Evolutionary conservation across 2,797 vertebrate species (phyloP).

Genomic region (Schizothorax lantsangensis): DNA sequence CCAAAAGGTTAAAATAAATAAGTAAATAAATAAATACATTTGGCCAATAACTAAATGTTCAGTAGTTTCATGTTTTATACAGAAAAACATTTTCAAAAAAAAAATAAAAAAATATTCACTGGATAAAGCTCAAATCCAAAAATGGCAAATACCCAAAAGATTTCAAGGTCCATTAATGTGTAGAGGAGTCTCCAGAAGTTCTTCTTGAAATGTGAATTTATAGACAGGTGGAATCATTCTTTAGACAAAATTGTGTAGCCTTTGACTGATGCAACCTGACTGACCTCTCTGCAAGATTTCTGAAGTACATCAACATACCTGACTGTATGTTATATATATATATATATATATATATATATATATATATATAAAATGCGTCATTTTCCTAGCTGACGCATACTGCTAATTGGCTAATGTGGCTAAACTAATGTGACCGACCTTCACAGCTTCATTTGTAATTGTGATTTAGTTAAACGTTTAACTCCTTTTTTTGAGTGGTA

Average conservation of each 20-base stretch:
- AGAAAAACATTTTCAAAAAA: not conserved
- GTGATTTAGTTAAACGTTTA: conserved; percentile 30
- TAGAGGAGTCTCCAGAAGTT: not conserved
- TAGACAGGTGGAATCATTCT: not conserved
- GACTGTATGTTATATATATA: no score
- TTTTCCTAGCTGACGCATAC: not conserved
- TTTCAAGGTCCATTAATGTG: no score
- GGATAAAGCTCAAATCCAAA: not conserved
- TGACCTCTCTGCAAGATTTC: not conserved
- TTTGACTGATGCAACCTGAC: not conserved
- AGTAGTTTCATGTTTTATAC: not conserved
- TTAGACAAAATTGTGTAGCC: not conserved
- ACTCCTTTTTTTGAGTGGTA: conserved; percentile 13
- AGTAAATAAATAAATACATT: not conserved
- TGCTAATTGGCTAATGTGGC: conserved; percentile 19
- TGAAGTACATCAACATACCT: not conserved
- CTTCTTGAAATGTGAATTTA: not conserved
- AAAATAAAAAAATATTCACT: not conserved
- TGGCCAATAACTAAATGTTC: not conserved
- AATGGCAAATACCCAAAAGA: not conserved
- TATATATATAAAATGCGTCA: no score
- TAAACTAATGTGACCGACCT: conserved; percentile 34
- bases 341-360: no score
- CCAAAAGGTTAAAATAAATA: not conserved
- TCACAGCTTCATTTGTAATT: conserved; percentile 26